Evolutionary conservation across 1,140 invertebrate genomes (phyloP), one percentile per base, ranked within the genome.

Genomic region (Nixonia krombeini): DNA sequence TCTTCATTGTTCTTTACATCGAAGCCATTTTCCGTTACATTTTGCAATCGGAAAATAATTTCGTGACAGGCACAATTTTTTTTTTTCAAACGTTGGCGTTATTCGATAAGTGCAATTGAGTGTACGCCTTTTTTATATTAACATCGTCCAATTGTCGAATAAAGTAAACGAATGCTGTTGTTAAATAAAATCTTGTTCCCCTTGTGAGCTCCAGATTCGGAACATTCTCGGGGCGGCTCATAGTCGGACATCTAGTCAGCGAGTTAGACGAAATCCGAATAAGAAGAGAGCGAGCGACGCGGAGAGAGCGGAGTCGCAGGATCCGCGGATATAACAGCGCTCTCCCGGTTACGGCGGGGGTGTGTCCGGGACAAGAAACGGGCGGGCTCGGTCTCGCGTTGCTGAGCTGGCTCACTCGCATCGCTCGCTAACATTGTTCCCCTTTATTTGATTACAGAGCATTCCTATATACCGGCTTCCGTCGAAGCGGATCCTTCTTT

Each of bases 361-460:
- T 85, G 83, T 85, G 83, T 84, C 82, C 79, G 72, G 72, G 77
- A 85, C 83, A 85, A 85, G 83, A 81, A 85, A 85, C 82, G 76
- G 83, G 83, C 83, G 83, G 82, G 80, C 64, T 84, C 75, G 70
- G 61, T 72, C 73, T 79, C 76, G 76, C 76, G 65, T 72, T 82
- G 81, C 82, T 84, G 80, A 83, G 79, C 72, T 79, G 59, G 81
- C 80, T 79, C 71, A 74, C 78, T 77, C 78, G 69, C 78, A 69
- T 83, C 74, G 74, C 82, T 82, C 75, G 75, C 80, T 72, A 80
- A 84, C 81, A 81, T 81, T 82, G 81, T 82, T 80, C 80, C 75
- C 78, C 75, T 84, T 84, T 84, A 84, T 84, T 84, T 84, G 81
- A 84, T 84, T 83, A 83, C 76, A 74, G 70, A 74, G 78, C 73